Base-by-base conservation (phyloP, 2,888 invertebrate species). In the Nemoura dubitans region DNA sequence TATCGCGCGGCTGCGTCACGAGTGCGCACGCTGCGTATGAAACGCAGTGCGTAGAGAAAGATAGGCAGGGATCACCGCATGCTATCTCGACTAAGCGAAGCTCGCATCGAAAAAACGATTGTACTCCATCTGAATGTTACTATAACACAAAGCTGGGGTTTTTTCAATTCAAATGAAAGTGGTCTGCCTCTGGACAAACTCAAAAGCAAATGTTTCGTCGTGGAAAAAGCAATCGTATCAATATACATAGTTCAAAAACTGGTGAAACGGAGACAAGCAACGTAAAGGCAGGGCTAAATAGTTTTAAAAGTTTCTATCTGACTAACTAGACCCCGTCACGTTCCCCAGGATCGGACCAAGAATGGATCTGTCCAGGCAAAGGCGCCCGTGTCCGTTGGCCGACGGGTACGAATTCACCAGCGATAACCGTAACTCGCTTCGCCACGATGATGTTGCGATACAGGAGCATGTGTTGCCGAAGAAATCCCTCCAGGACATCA, bases 401-500 rank as follows among this genome's bases (percentile, higher is more conserved):
- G 59, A 10, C 25, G 26, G 78, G 5, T 78, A 78, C 78, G 78
- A 78, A 78, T 78, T 78, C 78, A 78, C 25, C 28, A 26, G n/a
- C 78, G n/a, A 78, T 78, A 78, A 78, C 78, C 76, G 78, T 26
- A 25, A 26, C 78, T 78, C 26, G 78, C 28, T 6, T 26, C 26
- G 3, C 0, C 21, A 25, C 78, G 28, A 78, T 78, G 78, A 28
- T 28, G 76, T 21, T 26, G 21, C n/a, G 76, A 26, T 76, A 76
- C 76, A 76, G n/a, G 26, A 26, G 76, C 78, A 21, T n/a, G 78
- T 78, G 28, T 78, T 7, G 27, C 10, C 78, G 78, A 26, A 78
- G 28, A 78, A 78, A 78, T 28, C 78, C 78, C 78, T 78, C 78
- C 27, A 78, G 78, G 78, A 26, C 78, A 78, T 78, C 78, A 78